Evolutionary conservation across 2,113 vertebrate genomes (phyloP).

Genomic region (Melanerpes aurifrons): DNA sequence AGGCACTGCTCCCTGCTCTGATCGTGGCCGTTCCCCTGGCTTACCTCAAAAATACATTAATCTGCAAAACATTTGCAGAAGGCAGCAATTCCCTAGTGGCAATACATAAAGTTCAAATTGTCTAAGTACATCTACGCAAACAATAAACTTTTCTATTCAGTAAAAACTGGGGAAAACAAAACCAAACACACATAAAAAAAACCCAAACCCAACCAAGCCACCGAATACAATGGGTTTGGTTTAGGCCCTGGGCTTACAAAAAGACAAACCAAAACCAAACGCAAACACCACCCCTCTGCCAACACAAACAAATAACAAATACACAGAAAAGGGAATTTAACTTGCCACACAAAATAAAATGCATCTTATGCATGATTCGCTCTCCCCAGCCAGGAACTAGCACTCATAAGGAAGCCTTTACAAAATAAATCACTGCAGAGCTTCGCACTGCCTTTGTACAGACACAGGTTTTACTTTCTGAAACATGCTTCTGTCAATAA

Average conservation of each 20-base stretch:
- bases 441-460: slow-evolving; percentile 1
- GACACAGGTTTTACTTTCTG: slow-evolving; percentile 41
- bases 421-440: neutral
- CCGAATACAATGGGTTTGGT: slow-evolving; percentile 6
- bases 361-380: neutral
- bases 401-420: neutral
- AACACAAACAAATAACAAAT: neutral
- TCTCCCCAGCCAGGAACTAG: neutral
- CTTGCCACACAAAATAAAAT: neutral
- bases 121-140: slow-evolving; percentile 69
- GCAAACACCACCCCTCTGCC: neutral
- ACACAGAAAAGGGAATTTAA: neutral
- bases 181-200: neutral
- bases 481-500: slow-evolving; percentile 73
- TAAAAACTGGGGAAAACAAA: slow-evolving; percentile 10
- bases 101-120: slow-evolving; percentile 71
- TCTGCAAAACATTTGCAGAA: slow-evolving; percentile 88
- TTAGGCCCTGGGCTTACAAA: neutral
- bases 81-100: slow-evolving; percentile 69
- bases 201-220: neutral
- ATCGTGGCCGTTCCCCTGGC: slow-evolving; percentile 73
- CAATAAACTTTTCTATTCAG: slow-evolving; percentile 19
- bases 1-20: neutral
- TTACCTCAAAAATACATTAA: slow-evolving; percentile 79
- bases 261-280: neutral